These are phyloP conservation scores for Petrocephalus microphthalmus DNA, from an alignment of 2,113 vertebrate genomes.

Conservation along the genomic window DNA sequence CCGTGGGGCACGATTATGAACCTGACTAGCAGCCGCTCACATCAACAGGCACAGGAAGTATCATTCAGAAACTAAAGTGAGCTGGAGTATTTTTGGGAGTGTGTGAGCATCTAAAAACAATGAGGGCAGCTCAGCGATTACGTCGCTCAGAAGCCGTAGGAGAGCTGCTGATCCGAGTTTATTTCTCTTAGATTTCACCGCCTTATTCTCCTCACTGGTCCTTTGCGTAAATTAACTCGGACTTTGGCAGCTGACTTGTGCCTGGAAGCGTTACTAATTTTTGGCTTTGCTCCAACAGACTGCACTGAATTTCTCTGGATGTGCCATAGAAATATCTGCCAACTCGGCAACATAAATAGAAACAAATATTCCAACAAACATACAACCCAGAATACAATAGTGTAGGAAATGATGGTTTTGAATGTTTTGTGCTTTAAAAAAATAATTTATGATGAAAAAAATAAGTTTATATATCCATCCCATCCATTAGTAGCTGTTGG, in stretches of 20 bases:
- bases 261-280: conserved; percentile 4
- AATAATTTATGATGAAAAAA: too few relatives aligned
- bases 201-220: not conserved
- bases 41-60: not conserved
- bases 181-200: not conserved
- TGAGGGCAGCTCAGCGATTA: not conserved
- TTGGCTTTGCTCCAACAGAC: not conserved
- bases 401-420: not conserved
- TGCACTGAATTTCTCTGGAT: not conserved
- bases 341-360: not conserved
- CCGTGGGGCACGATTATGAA: not conserved
- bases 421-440: not conserved
- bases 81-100: not conserved
- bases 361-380: not conserved
- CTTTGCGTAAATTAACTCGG: conserved; percentile 7
- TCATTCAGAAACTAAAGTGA: not conserved
- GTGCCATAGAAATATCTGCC: not conserved
- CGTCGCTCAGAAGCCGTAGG: too few relatives aligned
- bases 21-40: not conserved
- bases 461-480: not conserved
- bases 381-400: not conserved
- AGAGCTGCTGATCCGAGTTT: not conserved
- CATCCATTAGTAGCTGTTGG: not conserved
- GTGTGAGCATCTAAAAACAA: not conserved
- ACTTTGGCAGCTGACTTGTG: conserved; percentile 7